phyloP scores from a whole-genome alignment of 2,113 vertebrate genomes.

The Gopherus flavomarginatus region DNA sequence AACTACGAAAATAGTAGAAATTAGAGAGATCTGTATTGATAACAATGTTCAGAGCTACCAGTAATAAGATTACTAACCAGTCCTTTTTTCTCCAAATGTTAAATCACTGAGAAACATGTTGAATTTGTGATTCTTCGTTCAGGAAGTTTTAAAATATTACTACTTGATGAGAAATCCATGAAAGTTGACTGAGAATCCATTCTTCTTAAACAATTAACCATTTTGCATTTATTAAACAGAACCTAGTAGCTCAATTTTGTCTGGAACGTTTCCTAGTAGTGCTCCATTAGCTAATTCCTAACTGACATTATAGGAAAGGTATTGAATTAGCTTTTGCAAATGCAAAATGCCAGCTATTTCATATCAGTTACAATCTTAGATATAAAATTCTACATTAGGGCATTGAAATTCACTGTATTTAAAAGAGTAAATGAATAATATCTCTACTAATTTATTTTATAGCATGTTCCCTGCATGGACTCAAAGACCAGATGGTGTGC shows the following conservation, averaged over 20 bases:
- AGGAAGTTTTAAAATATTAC: conserved; percentile 39
- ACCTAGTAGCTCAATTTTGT: not conserved
- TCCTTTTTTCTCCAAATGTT: not conserved
- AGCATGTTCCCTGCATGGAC: not conserved
- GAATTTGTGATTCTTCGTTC: conserved; percentile 24
- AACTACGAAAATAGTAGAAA: conserved; percentile 33
- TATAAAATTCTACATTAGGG: not conserved
- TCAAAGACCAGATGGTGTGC: not conserved
- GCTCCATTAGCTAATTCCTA: not conserved
- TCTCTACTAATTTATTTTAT: not conserved
- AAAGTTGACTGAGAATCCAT: conserved; percentile 1
- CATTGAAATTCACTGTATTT: not conserved
- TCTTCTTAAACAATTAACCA: conserved; percentile 27
- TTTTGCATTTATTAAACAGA: not conserved
- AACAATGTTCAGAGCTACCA: conserved; percentile 2
- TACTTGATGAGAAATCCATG: conserved; percentile 45
- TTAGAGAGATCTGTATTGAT: not conserved
- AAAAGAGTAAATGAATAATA: not conserved
- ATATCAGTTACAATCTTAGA: not conserved
- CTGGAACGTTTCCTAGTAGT: not conserved
- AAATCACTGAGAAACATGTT: not conserved
- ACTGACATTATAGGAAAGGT: not conserved
- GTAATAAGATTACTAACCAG: not conserved
- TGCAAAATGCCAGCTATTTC: not conserved
- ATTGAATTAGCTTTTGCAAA: not conserved